Base-by-base conservation (phyloP, 2,113 vertebrate genomes). In the Peucedramus taeniatus region DNA sequence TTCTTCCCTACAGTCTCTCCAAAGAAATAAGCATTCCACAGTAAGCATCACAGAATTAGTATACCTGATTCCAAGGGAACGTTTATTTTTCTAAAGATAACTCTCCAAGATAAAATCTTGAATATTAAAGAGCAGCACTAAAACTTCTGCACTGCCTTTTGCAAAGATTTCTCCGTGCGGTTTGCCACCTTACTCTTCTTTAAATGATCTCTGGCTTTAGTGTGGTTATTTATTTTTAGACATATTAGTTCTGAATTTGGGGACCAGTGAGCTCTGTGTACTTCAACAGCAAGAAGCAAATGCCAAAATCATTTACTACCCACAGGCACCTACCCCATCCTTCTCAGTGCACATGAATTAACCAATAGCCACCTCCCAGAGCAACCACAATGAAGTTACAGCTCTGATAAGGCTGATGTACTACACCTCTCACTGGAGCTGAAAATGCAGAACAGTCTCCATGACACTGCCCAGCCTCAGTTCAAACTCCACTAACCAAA, bases 201-300 rank as follows among this genome's bases (percentile, higher is more conserved):
- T 69, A 92, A 69, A 15, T 15, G 35, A 81, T 66, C 27, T 61
- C 79, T 89, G 60, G 33, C 37, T 94, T 94, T 94, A 90, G 40
- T 49, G 83, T 81, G 85, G 90, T 96, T 95, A 92, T 93, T 95
- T 96, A 83, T 66, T 93, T 76, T 77, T 50, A 70, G 47, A 64
- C n/a, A 10, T 42, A 80, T 80, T 81, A 75, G 79, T 49, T 92
- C 88, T 56, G 68, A 93, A 81, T 71, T 49, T 75, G 51, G 92
- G 64, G 87, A 78, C 68, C 5, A 0, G 42, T 51, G 66, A 66
- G 63, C 85, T 90, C 5, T 0, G 10, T 26, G 28, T 22, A 66
- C 77, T 83, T 89, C 64, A 90, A 94, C 95, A 94, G 82, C 68
- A 70, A 83, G 74, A 9, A 80, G 30, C 1, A 4, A 94, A 78